These are phyloP conservation scores for Resseliella maxima DNA, from an alignment of 2,888 invertebrate species.

Conservation along the genomic window DNA sequence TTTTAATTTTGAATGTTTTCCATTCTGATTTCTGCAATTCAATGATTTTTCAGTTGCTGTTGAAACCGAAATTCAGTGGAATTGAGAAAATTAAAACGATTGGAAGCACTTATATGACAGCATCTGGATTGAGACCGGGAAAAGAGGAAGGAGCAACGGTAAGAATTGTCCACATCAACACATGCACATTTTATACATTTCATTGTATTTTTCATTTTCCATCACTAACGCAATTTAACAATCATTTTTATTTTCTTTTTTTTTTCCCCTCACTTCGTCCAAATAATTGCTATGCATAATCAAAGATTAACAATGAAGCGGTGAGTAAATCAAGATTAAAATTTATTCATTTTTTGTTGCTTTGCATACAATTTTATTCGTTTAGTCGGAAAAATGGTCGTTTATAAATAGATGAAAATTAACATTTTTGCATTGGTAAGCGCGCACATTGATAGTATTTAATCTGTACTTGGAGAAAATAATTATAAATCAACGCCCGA, in stretches of 20 bases:
- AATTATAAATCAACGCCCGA: neutral
- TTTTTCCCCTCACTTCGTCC: neutral
- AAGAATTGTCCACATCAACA: too few relatives aligned
- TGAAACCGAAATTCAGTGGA: slow-evolving; percentile 93
- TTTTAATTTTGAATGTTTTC: slow-evolving; percentile 58
- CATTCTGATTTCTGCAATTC: slow-evolving; percentile 45
- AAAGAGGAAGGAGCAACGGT: slow-evolving; percentile 82
- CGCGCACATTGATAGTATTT: neutral
- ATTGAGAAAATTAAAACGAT: slow-evolving; percentile 99
- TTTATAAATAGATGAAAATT: too few relatives aligned
- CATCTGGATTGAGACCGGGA: slow-evolving; percentile 90
- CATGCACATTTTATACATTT: slow-evolving; percentile 55
- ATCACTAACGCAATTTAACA: neutral
- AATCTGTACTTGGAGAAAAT: neutral
- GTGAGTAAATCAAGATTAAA: neutral
- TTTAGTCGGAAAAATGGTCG: too few relatives aligned
- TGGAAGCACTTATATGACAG: slow-evolving; percentile 98
- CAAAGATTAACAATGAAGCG: slow-evolving; percentile 55
- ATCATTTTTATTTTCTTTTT: neutral
- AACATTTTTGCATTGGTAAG: too few relatives aligned
- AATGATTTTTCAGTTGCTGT: slow-evolving; percentile 76
- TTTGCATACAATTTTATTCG: too few relatives aligned
- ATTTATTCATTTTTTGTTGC: neutral
- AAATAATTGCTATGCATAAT: neutral
- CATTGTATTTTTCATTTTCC: neutral